phyloP scores from a whole-genome alignment of 2,113 vertebrate species.

The Percopsis transmontana region DNA sequence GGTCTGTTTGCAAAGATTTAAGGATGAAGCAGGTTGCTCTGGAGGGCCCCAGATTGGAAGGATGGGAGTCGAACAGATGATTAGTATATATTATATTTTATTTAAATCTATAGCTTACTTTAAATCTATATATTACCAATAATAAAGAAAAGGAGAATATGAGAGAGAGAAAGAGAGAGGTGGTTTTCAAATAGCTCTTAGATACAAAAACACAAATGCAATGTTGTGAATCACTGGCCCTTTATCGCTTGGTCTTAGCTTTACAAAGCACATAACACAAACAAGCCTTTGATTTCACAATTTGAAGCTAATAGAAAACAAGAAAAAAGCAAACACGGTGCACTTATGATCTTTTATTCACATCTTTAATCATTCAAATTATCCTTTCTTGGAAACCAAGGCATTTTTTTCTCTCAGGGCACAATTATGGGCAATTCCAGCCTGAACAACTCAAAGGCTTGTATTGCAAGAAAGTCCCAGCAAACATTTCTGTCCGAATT shows the following conservation, averaged over 20 bases:
- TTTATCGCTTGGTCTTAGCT: constrained; percentile 33
- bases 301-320: constrained; percentile 74
- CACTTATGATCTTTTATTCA: constrained; percentile 71
- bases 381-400: constrained; percentile 46
- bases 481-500: constrained; percentile 30
- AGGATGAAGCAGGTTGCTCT: too few relatives aligned
- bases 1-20: not conserved
- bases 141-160: too few relatives aligned
- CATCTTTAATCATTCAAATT: constrained; percentile 56
- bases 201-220: not conserved
- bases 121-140: too few relatives aligned
- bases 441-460: constrained; percentile 49
- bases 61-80: too few relatives aligned
- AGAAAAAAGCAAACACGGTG: constrained; percentile 60
- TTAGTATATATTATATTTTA: too few relatives aligned
- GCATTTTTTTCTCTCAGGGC: constrained; percentile 57
- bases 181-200: not conserved
- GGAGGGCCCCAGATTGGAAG: too few relatives aligned
- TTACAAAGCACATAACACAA: constrained; percentile 48
- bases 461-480: constrained; percentile 10
- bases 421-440: constrained; percentile 57
- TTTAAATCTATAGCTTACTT: too few relatives aligned
- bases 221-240: not conserved
- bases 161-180: too few relatives aligned
- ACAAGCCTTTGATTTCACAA: constrained; percentile 66